phyloP scores from a whole-genome alignment of 1,140 invertebrate species.

The Phortica variegata region DNA sequence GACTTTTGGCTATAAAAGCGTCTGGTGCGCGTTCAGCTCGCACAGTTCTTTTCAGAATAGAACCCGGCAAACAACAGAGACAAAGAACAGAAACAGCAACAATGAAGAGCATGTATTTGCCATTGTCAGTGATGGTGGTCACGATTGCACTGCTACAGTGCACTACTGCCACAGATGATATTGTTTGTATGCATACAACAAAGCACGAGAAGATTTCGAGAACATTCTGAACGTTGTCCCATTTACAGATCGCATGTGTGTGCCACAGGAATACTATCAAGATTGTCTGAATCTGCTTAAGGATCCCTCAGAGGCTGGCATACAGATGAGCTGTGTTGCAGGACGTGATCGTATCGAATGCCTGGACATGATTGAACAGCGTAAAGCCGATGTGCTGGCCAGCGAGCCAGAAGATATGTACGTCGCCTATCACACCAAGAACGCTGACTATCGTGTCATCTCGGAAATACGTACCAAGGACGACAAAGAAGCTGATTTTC shows the following conservation, averaged over 20 bases:
- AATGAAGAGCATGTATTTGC: no score
- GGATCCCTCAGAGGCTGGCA: conserved; percentile 64
- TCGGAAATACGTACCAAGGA: conserved; percentile 67
- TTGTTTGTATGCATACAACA: no score
- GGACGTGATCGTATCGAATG: conserved; percentile 76
- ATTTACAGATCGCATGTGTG: conserved; percentile 69
- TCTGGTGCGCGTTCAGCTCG: no score
- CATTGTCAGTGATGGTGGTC: no score
- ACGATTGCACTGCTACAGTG: no score
- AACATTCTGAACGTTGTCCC: no score
- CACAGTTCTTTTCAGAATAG: no score
- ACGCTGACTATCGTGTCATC: conserved; percentile 66
- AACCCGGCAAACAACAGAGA: no score
- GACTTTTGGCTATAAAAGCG: no score
- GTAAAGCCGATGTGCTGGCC: conserved; percentile 76
- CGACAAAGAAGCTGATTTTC: conserved; percentile 66
- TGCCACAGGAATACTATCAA: conserved; percentile 64
- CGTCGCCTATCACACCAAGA: conserved; percentile 69
- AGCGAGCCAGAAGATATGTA: conserved; percentile 80
- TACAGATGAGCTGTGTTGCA: conserved; percentile 65
- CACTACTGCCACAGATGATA: no score
- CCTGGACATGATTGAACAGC: conserved; percentile 69
- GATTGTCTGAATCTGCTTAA: conserved; percentile 67
- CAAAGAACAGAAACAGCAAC: no score
- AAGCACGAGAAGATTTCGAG: no score